Evolutionary conservation across 2,113 vertebrate genomes (phyloP).

Genomic region (Centropristis striata): DNA sequence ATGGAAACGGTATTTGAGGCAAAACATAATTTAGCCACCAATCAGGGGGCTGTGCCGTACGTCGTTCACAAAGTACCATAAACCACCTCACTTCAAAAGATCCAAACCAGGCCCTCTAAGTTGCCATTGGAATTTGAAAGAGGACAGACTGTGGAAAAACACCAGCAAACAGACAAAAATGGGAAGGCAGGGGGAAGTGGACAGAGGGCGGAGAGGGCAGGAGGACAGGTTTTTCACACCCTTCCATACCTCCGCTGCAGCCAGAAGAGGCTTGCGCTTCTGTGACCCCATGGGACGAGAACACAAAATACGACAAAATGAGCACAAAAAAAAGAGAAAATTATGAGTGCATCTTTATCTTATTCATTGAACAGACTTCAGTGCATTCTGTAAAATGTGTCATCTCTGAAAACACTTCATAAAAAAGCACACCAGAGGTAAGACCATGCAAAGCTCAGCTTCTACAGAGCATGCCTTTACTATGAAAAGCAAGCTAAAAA

Average conservation of each 20-base stretch:
- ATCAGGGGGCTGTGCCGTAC: no score
- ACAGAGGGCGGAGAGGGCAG: conserved; percentile 48
- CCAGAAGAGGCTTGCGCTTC: conserved; percentile 77
- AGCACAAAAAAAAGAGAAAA: conserved; percentile 57
- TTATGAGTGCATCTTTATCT: conserved; percentile 57
- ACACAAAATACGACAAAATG: conserved; percentile 64
- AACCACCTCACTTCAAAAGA: no score
- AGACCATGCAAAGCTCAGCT: conserved; percentile 66
- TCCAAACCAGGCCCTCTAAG: no score
- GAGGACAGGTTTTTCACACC: conserved; percentile 62
- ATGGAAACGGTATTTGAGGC: neutral
- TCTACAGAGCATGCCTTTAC: conserved; percentile 56
- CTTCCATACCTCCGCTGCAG: conserved; percentile 80
- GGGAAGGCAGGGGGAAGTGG: conserved; percentile 22
- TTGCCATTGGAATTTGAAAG: conserved; percentile 10
- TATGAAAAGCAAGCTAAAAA: conserved; percentile 40
- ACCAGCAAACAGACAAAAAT: conserved; percentile 18
- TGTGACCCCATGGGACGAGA: conserved; percentile 69
- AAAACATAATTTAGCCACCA: neutral
- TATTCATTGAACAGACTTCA: conserved; percentile 38
- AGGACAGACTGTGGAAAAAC: conserved; percentile 17
- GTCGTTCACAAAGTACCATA: no score
- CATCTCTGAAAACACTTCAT: conserved; percentile 36
- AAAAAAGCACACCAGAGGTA: conserved; percentile 45
- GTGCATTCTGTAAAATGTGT: conserved; percentile 10